A percentile compares a stretch with the other conserved stretches of the same genome.
These are phyloP conservation scores for Lasioglossum marginatum DNA, from an alignment of 2,888 invertebrate species.

Conservation along the genomic window DNA sequence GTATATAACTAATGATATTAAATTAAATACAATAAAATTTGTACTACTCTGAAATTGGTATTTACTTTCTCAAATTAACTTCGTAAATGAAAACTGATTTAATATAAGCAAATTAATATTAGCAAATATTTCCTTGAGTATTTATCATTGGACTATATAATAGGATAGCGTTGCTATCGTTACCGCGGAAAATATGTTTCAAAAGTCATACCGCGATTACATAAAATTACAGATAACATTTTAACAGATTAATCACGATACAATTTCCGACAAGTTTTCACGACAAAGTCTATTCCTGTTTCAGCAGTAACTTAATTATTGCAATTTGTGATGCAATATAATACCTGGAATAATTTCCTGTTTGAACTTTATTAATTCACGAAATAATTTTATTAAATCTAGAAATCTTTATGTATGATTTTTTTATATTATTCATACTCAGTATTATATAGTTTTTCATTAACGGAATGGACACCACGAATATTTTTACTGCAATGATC, in stretches of 20 bases:
- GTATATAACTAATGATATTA: conserved; percentile 48
- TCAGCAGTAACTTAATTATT: neutral
- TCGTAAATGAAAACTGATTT: conserved; percentile 1
- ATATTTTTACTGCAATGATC: neutral
- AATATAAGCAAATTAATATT: neutral
- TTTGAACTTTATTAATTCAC: neutral
- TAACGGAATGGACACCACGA: neutral
- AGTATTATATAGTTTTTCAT: neutral
- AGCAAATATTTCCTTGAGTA: neutral
- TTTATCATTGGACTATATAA: neutral
- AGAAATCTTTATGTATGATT: neutral
- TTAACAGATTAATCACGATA: neutral
- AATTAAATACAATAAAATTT: conserved; percentile 35
- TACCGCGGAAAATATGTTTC: neutral
- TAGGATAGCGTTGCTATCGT: neutral
- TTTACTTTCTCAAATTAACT: conserved; percentile 33
- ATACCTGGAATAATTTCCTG: neutral
- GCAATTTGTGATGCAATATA: neutral
- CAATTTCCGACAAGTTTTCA: neutral
- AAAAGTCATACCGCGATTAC: neutral
- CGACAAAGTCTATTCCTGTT: neutral
- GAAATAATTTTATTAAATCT: neutral
- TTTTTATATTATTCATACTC: neutral
- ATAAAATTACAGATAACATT: neutral
- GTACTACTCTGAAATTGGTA: conserved; percentile 15